Evolutionary conservation across 1,140 invertebrate species (phyloP), one percentile per base, ranked within the genome.

Genomic region (Himalopsyche phryganea): DNA sequence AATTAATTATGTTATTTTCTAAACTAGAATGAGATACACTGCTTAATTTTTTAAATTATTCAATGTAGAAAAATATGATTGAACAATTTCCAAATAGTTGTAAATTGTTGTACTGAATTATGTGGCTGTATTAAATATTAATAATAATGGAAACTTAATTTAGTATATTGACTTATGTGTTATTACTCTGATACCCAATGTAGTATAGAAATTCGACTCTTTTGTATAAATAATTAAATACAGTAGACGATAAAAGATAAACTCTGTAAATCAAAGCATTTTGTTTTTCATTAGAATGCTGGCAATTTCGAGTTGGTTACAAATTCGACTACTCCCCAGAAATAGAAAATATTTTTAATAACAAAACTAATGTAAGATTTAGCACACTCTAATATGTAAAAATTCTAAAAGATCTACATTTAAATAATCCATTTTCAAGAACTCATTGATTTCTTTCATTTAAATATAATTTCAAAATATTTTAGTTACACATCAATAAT

Each of bases 91-190:
- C 38, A 50, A 47, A 59, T 63, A 60, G 57, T 33, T 51, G 52
- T 56, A 60, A 63, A 63, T 56, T 56, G 49, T 59, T 63, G 61
- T 63, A 63, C 61, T 63, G 61, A 63, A 50, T 59, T 60, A 60
- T 53, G 61, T 63, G 61, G 61, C 61, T 63, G 61, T 63, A 59
- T 63, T 58, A 58, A 45, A 28, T 62, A 63, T 44, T 48, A 47
- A 56, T 50, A 40, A 52, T 35, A 45, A 48, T 14, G 13, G 23
- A 45, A 45, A 45, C 13, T 6, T 10, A 45, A 45, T 17, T 40
- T 45, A 45, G 15, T 4, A 11, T 45, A 45, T 11, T 17, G 42
- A 19, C 18, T 19, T 56, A n/a, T 44, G 41, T 44, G 54, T 57
- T 28, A 28, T 28, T 28, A 45, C 50, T 57, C 48, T 50, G 35